Conservation (phyloP, 2,888 invertebrate species). For the Tholera decimalis region DNA sequence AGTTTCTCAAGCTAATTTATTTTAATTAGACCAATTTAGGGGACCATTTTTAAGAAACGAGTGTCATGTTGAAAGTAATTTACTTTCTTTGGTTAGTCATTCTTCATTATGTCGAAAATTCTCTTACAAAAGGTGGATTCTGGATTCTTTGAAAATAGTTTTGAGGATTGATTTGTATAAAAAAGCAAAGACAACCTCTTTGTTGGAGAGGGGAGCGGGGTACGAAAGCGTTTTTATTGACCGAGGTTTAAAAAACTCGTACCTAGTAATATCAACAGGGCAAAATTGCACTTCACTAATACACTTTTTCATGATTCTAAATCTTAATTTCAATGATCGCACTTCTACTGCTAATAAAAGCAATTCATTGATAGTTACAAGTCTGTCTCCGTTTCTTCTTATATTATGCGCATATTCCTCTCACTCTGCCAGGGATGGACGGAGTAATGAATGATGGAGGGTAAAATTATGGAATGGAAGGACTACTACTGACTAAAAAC, state of each 20-base stretch:
- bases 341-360: no score
- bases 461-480: no score
- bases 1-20: conserved; percentile 50
- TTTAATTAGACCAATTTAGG: conserved; percentile 47
- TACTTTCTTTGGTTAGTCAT: conserved; percentile 13
- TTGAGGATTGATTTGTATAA: conserved; percentile 9
- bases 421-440: no score
- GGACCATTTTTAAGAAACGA: conserved; percentile 24
- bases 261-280: no score
- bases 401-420: no score
- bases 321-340: not conserved
- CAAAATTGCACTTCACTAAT: no score
- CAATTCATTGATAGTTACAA: no score
- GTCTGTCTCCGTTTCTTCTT: no score
- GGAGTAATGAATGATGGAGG: no score
- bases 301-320: no score
- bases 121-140: conserved; percentile 1
- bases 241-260: not conserved
- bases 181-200: not conserved
- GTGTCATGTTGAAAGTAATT: conserved; percentile 28
- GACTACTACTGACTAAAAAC: no score
- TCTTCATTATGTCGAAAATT: conserved; percentile 23
- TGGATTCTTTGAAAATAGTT: conserved; percentile 20
- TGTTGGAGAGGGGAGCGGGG: not conserved
- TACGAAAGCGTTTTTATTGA: not conserved